These are phyloP conservation scores for Strix aluco DNA, from an alignment of 2,113 vertebrate species.

Conservation along the genomic window DNA sequence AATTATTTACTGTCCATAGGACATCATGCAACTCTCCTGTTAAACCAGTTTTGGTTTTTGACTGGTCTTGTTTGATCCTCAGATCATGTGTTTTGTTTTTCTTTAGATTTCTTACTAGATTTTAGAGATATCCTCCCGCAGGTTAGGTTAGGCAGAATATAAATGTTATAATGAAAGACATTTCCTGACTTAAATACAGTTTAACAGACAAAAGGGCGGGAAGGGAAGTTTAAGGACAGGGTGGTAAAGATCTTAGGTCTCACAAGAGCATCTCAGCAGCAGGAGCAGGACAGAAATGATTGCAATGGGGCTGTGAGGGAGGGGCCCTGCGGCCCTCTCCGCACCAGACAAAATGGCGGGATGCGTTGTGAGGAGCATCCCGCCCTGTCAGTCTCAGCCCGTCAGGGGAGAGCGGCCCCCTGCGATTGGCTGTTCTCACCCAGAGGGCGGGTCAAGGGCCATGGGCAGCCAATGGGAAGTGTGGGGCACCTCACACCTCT, in stretches of 20 bases:
- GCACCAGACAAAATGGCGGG: background rate
- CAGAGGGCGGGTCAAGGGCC: background rate
- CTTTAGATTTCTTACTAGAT: background rate
- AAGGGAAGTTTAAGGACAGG: background rate
- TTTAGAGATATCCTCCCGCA: background rate
- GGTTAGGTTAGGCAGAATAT: background rate
- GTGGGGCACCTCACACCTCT: accelerated
- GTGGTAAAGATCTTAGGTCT: background rate
- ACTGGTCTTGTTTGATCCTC: background rate
- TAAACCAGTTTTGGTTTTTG: background rate
- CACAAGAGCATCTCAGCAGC: accelerated
- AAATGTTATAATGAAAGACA: background rate
- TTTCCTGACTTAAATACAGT: background rate
- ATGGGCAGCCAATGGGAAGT: background rate
- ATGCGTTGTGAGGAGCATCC: accelerated
- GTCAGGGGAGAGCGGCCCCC: background rate
- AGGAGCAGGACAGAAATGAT: background rate
- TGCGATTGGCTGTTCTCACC: background rate
- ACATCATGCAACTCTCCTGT: background rate
- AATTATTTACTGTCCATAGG: background rate
- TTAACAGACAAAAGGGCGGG: background rate
- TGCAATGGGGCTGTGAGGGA: accelerated
- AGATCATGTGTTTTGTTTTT: background rate
- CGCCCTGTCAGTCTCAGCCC: background rate
- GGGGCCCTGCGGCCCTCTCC: accelerated